Base-by-base conservation (phyloP, 2,797 vertebrate species). In the Meriones psammophilus region DNA sequence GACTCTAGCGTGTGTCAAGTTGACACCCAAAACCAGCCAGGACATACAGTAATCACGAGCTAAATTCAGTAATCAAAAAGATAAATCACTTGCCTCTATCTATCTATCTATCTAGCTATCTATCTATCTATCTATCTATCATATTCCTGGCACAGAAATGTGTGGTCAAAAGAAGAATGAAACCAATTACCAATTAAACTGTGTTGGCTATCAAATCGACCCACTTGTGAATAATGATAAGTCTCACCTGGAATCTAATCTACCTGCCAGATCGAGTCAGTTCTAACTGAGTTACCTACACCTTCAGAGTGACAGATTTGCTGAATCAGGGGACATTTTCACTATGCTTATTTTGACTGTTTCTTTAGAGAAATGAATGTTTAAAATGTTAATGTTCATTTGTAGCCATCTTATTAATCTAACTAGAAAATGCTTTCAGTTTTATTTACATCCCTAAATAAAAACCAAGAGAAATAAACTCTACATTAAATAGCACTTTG, bases 51-150 rank as follows among this genome's bases (percentile, higher is more conserved):
- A 81, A 74, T 79, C 83, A 85, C 24, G 88, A 71, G 83, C n/a
- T 79, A 77, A 78, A 81, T 56, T 77, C 64, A 90, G 80, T 88
- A 86, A 71, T 9, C 8, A 76, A 92, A 54, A 84, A 89, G 80
- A 89, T 13, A 88, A 81, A 79, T 33, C 66, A 46, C 68, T 79
- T 9, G 13, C 80, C 81, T 42, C 42, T 42, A 42, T 42, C 42
- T 42, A 42, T 42, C 42, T 42, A 42, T 42, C 42, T 42, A 42
- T 42, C 42, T 42, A 42, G 6, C 42, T 42, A 42, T 42, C 42
- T 42, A 42, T 50, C 50, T 50, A 50, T 50, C 50, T 50, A 8
- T 50, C 50, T 50, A 8, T 50, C 50, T 50, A 50, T 50, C 50
- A 50, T 50, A 50, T 50, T 46, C 54, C 33, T 80, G 42, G 86